Base-by-base conservation (phyloP, 2,888 invertebrate species). In the Epicampocera succincta region DNA sequence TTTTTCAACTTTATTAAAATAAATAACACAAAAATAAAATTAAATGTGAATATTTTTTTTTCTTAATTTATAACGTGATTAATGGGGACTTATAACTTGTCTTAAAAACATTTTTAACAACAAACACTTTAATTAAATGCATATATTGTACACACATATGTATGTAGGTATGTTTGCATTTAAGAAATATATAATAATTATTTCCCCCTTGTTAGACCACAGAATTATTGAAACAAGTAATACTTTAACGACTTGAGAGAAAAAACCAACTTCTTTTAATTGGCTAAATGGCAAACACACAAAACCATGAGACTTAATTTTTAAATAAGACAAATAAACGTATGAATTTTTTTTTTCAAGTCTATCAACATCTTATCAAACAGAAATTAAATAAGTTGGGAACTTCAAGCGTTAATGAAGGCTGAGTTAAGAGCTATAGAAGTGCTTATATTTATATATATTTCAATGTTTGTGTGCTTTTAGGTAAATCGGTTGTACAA, bases 221-320 rank as follows among this genome's bases (percentile, higher is more conserved):
- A 29, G 17, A 69, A 60, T 60, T 17, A 50, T 21, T 29, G 38
- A 58, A 54, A 74, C 68, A 21, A 56, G 46, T 46, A 69, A 50
- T 12, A 58, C 17, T 63, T 54, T 63, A 54, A 17, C 50, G 48
- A 12, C 38, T 58, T 15, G 54, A 50, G 4, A 12, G 13, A 15
- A 71, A 69, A 74, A 69, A 63, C 50, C 48, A 8, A 50, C 63
- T 69, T 69, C 21, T 69, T 80, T 63, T 63, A 80, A 69, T 80
- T 69, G 42, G 42, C 19, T 44, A 69, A 80, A 69, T 65, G 56
- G n/a, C 19, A 74, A 58, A 63, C 11, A 56, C 6, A 50, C 12
- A 72, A 60, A 65, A 44, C 3, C 13, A 25, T 15, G 42, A 50
- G 21, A 21, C n/a, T 60, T 46, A 40, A 25, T 19, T 63, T 8